A percentile compares a stretch with the other conserved stretches of the same genome.
These are phyloP conservation scores for Sturmia bella DNA, from an alignment of 2,888 invertebrate species.

Conservation along the genomic window DNA sequence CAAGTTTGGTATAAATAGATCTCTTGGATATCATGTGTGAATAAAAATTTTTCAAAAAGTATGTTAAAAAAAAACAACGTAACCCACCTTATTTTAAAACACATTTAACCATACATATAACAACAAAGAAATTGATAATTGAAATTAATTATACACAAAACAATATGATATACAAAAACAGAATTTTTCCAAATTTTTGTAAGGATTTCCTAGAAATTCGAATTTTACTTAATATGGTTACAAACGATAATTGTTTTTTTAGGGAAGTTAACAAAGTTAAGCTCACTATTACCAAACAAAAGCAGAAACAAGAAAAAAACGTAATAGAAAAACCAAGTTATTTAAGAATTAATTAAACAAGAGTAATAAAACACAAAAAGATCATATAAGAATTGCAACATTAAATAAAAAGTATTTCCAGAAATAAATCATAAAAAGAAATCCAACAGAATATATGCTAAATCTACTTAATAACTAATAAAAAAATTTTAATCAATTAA, in stretches of 20 bases:
- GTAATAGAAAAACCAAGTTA: conserved; percentile 43
- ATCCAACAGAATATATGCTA: conserved; percentile 63
- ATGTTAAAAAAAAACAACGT: conserved; percentile 51
- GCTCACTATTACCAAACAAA: conserved; percentile 63
- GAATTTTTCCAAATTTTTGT: conserved; percentile 51
- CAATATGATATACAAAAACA: conserved; percentile 16
- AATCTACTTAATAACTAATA: conserved; percentile 56
- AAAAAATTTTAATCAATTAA: conserved; percentile 67
- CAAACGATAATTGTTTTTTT: conserved; percentile 67
- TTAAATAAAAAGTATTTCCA: conserved; percentile 63
- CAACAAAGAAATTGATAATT: conserved; percentile 40
- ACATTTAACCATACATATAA: conserved; percentile 51
- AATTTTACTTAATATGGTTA: conserved; percentile 61
- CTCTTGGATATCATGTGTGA: conserved; percentile 35
- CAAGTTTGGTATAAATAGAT: conserved; percentile 50
- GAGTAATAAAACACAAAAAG: conserved; percentile 30
- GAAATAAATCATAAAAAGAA: conserved; percentile 47
- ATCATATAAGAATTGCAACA: conserved; percentile 63
- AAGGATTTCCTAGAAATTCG: conserved; percentile 68
- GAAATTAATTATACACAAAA: conserved; percentile 37
- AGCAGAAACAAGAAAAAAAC: conserved; percentile 19
- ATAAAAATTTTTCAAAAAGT: conserved; percentile 48
- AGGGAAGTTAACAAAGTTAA: conserved; percentile 71
- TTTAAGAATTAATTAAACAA: conserved; percentile 45
- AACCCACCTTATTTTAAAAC: conserved; percentile 70